These are phyloP conservation scores for Columba livia DNA, from an alignment of 2,113 vertebrate species.

Conservation along the genomic window DNA sequence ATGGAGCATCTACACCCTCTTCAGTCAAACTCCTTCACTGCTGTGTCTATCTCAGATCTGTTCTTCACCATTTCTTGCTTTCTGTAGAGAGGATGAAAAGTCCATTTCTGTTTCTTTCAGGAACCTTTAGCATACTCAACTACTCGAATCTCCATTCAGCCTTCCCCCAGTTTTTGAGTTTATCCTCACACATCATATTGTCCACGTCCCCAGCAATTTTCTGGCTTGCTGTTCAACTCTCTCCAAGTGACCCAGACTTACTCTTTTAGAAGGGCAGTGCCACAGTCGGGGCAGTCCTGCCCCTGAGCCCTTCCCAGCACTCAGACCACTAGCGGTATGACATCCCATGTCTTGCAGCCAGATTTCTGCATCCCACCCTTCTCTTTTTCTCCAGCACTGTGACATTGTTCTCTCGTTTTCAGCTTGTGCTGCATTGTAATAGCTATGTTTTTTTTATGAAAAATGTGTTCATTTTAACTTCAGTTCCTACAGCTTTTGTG, in stretches of 20 bases:
- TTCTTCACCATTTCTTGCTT: background rate
- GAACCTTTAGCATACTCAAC: background rate
- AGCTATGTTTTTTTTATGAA: background rate
- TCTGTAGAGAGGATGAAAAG: background rate
- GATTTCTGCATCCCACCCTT: background rate
- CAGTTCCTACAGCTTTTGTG: slow-evolving; percentile 32
- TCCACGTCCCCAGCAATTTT: background rate
- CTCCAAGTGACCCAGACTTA: background rate
- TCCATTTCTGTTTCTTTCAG: background rate
- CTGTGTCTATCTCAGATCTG: background rate
- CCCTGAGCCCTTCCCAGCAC: background rate
- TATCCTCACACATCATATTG: background rate
- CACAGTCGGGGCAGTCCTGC: background rate
- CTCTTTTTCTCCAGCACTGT: background rate
- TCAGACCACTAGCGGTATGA: background rate
- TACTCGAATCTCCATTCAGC: background rate
- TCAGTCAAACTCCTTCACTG: slow-evolving; percentile 1
- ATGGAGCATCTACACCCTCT: slow-evolving; percentile 4
- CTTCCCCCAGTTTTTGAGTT: background rate
- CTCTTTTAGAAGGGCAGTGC: background rate
- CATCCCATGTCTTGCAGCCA: background rate
- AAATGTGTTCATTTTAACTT: slow-evolving; percentile 32
- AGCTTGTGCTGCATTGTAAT: background rate
- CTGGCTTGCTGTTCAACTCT: background rate
- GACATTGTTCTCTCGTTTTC: background rate